phyloP scores from a whole-genome alignment of 2,888 invertebrate genomes.

The Pseudolycoriella hygida region DNA sequence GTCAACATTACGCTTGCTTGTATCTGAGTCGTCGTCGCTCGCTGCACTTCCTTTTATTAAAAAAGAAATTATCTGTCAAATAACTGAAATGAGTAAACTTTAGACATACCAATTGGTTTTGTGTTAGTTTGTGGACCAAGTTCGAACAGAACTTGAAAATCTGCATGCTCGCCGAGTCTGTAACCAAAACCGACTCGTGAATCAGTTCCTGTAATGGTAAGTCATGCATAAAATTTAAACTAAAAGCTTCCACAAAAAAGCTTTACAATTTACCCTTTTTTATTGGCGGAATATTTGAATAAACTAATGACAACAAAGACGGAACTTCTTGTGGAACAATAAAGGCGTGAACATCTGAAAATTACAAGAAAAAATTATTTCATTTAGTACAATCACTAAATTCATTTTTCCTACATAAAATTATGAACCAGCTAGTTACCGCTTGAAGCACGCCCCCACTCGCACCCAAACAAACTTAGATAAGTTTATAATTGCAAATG shows the following conservation, averaged over 20 bases:
- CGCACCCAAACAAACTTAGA: too few species aligned
- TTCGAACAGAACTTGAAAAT: constrained; percentile 59
- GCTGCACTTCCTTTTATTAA: constrained; percentile 9
- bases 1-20: constrained; percentile 23
- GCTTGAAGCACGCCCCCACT: too few species aligned
- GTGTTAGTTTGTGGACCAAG: constrained; percentile 65
- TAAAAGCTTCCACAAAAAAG: background rate
- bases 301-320: constrained; percentile 57
- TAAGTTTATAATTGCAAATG: too few species aligned
- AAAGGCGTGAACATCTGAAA: constrained; percentile 2
- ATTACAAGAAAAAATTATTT: background rate
- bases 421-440: too few species aligned
- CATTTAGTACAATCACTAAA: too few species aligned
- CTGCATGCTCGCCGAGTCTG: constrained; percentile 62
- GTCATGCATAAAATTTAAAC: constrained; percentile 23
- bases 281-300: constrained; percentile 69
- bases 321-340: constrained; percentile 69
- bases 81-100: too few species aligned
- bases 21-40: constrained; percentile 9
- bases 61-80: too few species aligned
- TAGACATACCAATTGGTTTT: constrained; percentile 43
- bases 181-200: constrained; percentile 65
- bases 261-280: constrained; percentile 48
- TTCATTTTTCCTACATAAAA: too few species aligned
- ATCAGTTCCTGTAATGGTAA: constrained; percentile 41